Evolutionary conservation across 2,113 vertebrate species (phyloP).

Genomic region (Hippocampus mohnikei): DNA sequence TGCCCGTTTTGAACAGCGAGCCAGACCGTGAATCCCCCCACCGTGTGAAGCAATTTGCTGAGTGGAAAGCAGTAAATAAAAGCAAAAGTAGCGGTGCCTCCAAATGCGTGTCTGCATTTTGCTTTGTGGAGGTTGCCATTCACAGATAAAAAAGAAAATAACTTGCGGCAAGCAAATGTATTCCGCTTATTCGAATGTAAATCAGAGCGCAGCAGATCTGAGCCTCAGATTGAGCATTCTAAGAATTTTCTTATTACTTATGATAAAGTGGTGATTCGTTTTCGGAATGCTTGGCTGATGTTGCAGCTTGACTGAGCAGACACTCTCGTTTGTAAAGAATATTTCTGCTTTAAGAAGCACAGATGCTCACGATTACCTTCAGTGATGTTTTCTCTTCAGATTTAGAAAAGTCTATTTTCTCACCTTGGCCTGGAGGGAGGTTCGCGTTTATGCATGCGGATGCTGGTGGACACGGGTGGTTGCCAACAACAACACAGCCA

Average conservation of each 20-base stretch:
- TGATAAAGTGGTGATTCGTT: slow-evolving; percentile 4
- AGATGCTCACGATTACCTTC: slow-evolving; percentile 58
- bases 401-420: slow-evolving; percentile 44
- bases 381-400: slow-evolving; percentile 37
- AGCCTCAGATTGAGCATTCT: neutral
- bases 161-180: slow-evolving; percentile 1
- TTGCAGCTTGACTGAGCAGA: slow-evolving; percentile 26
- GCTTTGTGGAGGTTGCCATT: slow-evolving; percentile 21
- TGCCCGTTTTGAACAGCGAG: slow-evolving; percentile 44
- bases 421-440: slow-evolving; percentile 44
- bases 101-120: slow-evolving; percentile 32
- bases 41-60: slow-evolving; percentile 53
- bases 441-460: slow-evolving; percentile 31
- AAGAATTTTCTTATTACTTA: neutral
- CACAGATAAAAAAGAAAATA: slow-evolving; percentile 11
- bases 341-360: slow-evolving; percentile 27
- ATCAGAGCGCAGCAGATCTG: neutral
- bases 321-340: slow-evolving; percentile 28
- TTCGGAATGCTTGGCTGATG: slow-evolving; percentile 1
- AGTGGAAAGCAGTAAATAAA: slow-evolving; percentile 51
- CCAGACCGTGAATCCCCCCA: slow-evolving; percentile 47
- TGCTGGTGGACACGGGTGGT: slow-evolving; percentile 30
- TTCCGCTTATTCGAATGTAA: neutral
- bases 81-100: slow-evolving; percentile 34
- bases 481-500: slow-evolving; percentile 54